phyloP scores from a whole-genome alignment of 2,113 vertebrate species.

The Pteruthius melanotis region DNA sequence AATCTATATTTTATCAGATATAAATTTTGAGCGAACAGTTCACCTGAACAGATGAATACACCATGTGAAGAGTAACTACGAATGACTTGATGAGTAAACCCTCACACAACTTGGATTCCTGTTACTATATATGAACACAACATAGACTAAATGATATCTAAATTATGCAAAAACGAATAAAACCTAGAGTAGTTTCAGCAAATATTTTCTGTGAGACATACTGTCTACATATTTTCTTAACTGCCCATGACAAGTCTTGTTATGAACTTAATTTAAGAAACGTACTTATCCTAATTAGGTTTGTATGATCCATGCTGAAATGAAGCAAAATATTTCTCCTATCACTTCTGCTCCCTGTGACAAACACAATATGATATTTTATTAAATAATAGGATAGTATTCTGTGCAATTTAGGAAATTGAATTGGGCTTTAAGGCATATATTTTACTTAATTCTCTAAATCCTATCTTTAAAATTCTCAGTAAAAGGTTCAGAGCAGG shows the following conservation, averaged over 20 bases:
- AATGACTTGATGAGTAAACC: neutral
- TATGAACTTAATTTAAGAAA: neutral
- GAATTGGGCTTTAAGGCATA: neutral
- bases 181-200: neutral
- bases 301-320: neutral
- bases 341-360: neutral
- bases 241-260: neutral
- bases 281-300: neutral
- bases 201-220: neutral
- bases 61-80: neutral
- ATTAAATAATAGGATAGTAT: neutral
- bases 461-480: neutral
- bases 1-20: neutral
- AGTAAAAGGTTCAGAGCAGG: neutral
- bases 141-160: neutral
- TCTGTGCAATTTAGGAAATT: neutral
- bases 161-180: conserved; percentile 2
- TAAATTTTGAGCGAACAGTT: neutral
- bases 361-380: neutral
- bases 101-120: neutral
- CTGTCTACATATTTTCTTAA: neutral
- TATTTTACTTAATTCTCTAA: neutral
- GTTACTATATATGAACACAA: neutral
- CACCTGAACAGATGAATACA: neutral
- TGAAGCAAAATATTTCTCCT: neutral